Percentiles rank a stretch among this genome's conserved stretches.
Evolutionary conservation across 2,888 invertebrate genomes (phyloP).

Genomic region (Agrochola lychnidis): DNA sequence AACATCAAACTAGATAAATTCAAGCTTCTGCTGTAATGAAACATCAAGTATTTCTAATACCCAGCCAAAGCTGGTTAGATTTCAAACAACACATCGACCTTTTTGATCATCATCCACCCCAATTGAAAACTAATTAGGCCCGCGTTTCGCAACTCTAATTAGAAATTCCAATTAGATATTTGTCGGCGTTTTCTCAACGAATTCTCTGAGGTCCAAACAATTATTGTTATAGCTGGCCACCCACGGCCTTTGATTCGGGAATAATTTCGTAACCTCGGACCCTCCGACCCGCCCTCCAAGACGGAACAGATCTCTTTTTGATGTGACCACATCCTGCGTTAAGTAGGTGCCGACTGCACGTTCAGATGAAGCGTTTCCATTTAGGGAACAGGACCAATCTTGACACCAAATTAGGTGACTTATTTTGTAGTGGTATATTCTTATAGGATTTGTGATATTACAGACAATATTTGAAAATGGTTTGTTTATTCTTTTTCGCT

Average conservation of each 20-base stretch:
- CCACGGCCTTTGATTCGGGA: conserved; percentile 76
- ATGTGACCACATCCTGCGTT: conserved; percentile 86
- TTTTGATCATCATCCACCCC: conserved; percentile 72
- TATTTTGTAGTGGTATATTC: conserved; percentile 1
- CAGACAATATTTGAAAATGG: no score
- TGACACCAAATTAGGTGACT: background rate
- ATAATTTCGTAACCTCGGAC: conserved; percentile 79
- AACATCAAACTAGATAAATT: conserved; percentile 13
- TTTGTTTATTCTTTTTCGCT: no score
- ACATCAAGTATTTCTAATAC: conserved; percentile 57
- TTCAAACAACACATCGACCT: conserved; percentile 66
- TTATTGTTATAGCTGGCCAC: conserved; percentile 86
- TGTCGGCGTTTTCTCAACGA: conserved; percentile 78
- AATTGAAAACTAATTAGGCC: conserved; percentile 85
- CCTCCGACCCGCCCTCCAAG: conserved; percentile 60
- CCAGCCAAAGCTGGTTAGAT: conserved; percentile 54
- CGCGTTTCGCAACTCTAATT: conserved; percentile 83
- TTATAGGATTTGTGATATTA: background rate
- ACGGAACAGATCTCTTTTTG: conserved; percentile 85
- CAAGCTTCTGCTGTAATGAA: conserved; percentile 27
- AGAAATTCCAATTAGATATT: conserved; percentile 90
- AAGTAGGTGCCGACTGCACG: conserved; percentile 53
- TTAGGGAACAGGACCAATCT: background rate
- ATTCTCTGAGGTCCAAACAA: conserved; percentile 85
- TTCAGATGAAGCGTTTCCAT: conserved; percentile 50